These are phyloP conservation scores for Drosophila punjabiensis DNA, from an alignment of 1,140 invertebrate species.

Conservation along the genomic window DNA sequence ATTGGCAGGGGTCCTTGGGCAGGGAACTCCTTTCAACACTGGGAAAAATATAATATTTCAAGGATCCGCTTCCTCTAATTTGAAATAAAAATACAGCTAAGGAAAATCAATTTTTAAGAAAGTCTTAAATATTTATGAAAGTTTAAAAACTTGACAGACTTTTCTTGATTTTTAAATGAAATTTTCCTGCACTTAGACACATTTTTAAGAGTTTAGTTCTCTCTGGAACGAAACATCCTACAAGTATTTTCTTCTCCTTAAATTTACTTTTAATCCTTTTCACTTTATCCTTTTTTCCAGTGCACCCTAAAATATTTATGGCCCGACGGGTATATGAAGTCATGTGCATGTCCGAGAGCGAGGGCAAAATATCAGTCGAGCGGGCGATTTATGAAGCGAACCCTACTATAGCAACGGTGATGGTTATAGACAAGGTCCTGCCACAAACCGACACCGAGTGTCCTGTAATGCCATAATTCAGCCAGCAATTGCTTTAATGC, in stretches of 20 bases:
- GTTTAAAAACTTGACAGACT: no score
- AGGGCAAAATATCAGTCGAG: slow-evolving; percentile 34
- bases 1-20: slow-evolving; percentile 26
- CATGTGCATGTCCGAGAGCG: slow-evolving; percentile 43
- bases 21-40: not conserved
- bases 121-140: not conserved
- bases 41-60: not conserved
- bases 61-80: not conserved
- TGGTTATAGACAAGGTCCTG: slow-evolving; percentile 1
- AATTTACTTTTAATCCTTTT: not conserved
- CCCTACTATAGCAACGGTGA: not conserved
- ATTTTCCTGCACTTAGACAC: not conserved
- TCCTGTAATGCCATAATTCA: slow-evolving; percentile 44
- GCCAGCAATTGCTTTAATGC: slow-evolving; percentile 48
- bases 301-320: slow-evolving; percentile 50
- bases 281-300: not conserved
- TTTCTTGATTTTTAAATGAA: not conserved
- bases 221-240: not conserved
- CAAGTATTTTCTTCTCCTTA: not conserved
- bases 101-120: not conserved
- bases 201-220: not conserved
- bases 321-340: slow-evolving; percentile 27
- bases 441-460: not conserved
- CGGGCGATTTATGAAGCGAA: slow-evolving; percentile 43
- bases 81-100: not conserved